Percentiles rank a stretch among this genome's conserved stretches.
Evolutionary conservation across 2,113 vertebrate species (phyloP).

Genomic region (Corvus cornix): DNA sequence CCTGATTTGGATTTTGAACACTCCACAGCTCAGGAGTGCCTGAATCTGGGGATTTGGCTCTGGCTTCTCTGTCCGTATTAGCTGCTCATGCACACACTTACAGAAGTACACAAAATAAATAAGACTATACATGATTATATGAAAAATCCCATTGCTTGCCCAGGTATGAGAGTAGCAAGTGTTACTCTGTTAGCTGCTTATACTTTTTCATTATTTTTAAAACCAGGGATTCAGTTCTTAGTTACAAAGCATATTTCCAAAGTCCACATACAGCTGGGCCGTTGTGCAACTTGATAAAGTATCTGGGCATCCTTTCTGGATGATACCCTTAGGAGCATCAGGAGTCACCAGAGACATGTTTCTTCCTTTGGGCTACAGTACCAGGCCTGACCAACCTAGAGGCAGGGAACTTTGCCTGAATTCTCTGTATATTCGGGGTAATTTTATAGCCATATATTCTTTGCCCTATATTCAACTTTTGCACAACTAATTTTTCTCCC

Average conservation of each 20-base stretch:
- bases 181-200: not conserved
- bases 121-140: not conserved
- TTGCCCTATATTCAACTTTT: not conserved
- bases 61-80: not conserved
- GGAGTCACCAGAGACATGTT: not conserved
- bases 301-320: not conserved
- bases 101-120: not conserved
- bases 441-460: not conserved
- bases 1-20: not conserved
- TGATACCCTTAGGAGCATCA: not conserved
- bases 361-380: not conserved
- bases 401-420: rapidly evolving
- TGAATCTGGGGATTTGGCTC: constrained; percentile 1
- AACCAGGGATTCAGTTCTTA: not conserved
- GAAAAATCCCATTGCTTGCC: not conserved
- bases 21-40: not conserved
- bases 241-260: not conserved
- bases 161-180: not conserved
- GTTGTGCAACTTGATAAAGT: rapidly evolving
- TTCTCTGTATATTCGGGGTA: not conserved
- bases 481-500: not conserved
- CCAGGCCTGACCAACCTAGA: not conserved
- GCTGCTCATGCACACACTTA: not conserved
- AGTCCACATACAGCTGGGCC: not conserved
- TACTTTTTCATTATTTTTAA: not conserved